Base-by-base conservation (phyloP, 2,888 invertebrate species). In the Escarpia spicata region DNA sequence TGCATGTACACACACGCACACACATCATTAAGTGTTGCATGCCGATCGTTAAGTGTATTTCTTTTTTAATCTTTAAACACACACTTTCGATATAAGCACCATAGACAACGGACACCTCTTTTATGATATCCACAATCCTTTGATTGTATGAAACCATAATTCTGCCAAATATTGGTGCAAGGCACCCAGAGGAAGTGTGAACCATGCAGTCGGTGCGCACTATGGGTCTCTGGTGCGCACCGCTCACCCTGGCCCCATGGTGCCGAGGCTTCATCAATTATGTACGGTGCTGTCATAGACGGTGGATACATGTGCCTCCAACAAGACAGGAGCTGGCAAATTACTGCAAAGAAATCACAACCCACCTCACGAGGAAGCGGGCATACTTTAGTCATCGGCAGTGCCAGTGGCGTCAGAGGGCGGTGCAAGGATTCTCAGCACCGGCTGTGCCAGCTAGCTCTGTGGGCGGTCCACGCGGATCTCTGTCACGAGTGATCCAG, bases 261-360 rank as follows among this genome's bases (percentile, higher is more conserved):
- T 52, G 52, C 52, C 15, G 52, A 52, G 52, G 52, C 75, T 26
- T 75, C 75, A 75, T 75, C 75, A 75, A 75, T 75, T 75, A 75
- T 75, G 75, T 26, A 75, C 75, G 75, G n/a, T 2, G 75, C 75
- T 75, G 75, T 75, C 75, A 75, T n/a, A 75, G 75, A 75, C 75
- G n/a, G 19, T 19, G 75, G 75, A 26, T 75, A 75, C n/a, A 75
- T 6, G 26, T 26, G 6, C 75, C 3, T 15, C n/a, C 75, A 26
- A 19, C 75, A 75, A n/a, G 75, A 75, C 75, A 75, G 75, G 75
- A 75, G 26, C 75, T 75, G 75, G 26, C 75, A 75, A 75, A 75
- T 75, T 75, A 75, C 75, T 75, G 75, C 75, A 75, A 75, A 75
- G 75, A 75, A 75, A 75, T 75, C 75, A 26, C 75, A 26, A n/a